These are phyloP conservation scores for Bacillus rossius DNA, from an alignment of 1,140 invertebrate species.

Conservation along the genomic window DNA sequence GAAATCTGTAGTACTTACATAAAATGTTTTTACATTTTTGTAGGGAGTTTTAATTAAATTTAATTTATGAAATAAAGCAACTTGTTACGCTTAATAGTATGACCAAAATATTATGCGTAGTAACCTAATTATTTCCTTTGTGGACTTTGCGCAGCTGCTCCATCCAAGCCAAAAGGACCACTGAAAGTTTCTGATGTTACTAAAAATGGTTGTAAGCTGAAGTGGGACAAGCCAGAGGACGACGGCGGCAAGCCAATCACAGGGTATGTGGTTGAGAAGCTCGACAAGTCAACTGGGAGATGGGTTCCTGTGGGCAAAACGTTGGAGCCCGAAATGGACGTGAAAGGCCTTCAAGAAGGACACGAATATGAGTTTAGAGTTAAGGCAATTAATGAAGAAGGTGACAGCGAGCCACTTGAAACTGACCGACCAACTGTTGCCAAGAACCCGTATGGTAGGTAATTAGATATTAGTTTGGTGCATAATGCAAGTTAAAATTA, in stretches of 20 bases:
- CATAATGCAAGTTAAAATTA: not conserved
- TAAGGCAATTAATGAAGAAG: slow-evolving; percentile 96
- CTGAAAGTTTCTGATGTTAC: slow-evolving; percentile 90
- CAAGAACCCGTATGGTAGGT: slow-evolving; percentile 89
- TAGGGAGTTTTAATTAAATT: too few relatives aligned
- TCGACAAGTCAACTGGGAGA: slow-evolving; percentile 88
- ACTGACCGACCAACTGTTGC: slow-evolving; percentile 79
- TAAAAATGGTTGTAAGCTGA: slow-evolving; percentile 85
- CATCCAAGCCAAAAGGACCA: slow-evolving; percentile 82
- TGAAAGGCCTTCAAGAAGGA: slow-evolving; percentile 87
- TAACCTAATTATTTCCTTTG: not conserved
- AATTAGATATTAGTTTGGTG: not conserved
- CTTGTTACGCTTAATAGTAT: too few relatives aligned
- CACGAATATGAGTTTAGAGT: slow-evolving; percentile 97
- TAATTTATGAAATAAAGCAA: too few relatives aligned
- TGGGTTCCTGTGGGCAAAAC: slow-evolving; percentile 85
- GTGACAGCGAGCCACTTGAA: slow-evolving; percentile 91
- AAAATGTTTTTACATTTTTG: too few relatives aligned
- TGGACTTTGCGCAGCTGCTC: slow-evolving; percentile 51
- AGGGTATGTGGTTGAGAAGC: slow-evolving; percentile 95
- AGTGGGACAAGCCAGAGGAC: slow-evolving; percentile 97
- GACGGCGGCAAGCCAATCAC: slow-evolving; percentile 96
- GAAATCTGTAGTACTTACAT: too few relatives aligned
- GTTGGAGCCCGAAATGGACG: slow-evolving; percentile 81
- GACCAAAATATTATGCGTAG: too few relatives aligned